These are phyloP conservation scores for Vireo altiloquus DNA, from an alignment of 2,113 vertebrate species.

Conservation along the genomic window DNA sequence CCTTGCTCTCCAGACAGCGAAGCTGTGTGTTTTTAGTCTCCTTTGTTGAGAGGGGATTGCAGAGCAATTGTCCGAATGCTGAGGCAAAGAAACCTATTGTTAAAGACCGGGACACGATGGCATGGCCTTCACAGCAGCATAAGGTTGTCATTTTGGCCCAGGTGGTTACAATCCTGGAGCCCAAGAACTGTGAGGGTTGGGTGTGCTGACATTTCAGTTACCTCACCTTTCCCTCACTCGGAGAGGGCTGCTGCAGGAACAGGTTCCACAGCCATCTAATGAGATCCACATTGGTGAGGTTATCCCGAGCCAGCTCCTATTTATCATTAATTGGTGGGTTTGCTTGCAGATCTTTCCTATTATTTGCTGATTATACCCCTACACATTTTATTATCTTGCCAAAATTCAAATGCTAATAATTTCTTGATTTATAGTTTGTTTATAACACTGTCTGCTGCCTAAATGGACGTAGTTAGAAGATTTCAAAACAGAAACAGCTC, in stretches of 20 bases:
- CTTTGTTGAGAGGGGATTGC: conserved; percentile 15
- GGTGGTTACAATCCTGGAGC: conserved; percentile 70
- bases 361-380: conserved; percentile 70
- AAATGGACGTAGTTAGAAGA: conserved; percentile 41
- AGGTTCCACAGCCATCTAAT: conserved; percentile 71
- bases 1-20: not conserved
- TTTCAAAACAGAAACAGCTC: conserved; percentile 57
- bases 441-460: conserved; percentile 54
- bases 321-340: conserved; percentile 71
- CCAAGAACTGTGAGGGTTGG: conserved; percentile 15
- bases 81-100: conserved; percentile 45
- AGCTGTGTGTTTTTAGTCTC: not conserved
- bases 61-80: conserved; percentile 31
- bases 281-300: conserved; percentile 72
- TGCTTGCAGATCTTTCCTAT: conserved; percentile 68
- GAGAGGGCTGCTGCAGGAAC: conserved; percentile 63
- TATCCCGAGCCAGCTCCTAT: conserved; percentile 63
- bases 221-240: conserved; percentile 68
- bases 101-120: conserved; percentile 26
- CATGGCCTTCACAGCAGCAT: conserved; percentile 36
- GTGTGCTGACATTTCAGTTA: conserved; percentile 63
- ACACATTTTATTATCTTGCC: conserved; percentile 71
- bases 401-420: conserved; percentile 73
- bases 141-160: conserved; percentile 76
- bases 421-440: conserved; percentile 73